Evolutionary conservation across 2,113 vertebrate species (phyloP).

Genomic region (Balaeniceps rex): DNA sequence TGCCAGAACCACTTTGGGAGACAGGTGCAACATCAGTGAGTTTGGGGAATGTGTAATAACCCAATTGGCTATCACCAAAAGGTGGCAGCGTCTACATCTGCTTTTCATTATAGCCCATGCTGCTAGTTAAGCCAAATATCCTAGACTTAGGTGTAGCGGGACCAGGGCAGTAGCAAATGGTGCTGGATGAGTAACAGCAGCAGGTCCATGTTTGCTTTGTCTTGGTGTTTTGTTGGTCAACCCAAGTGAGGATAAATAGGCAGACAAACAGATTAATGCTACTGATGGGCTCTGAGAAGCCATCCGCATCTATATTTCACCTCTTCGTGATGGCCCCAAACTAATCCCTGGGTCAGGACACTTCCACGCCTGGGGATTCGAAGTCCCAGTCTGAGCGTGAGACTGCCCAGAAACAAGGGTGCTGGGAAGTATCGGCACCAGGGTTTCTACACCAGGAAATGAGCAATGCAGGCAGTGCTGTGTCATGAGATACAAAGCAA

Average conservation of each 20-base stretch:
- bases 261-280: constrained; percentile 10
- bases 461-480: background rate
- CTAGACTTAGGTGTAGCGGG: background rate
- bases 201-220: background rate
- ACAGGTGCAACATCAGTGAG: background rate
- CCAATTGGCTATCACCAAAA: constrained; percentile 32
- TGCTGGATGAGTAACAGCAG: background rate
- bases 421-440: background rate
- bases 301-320: background rate
- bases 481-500: background rate
- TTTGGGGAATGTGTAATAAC: background rate
- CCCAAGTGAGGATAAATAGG: background rate
- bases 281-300: background rate
- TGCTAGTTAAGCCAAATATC: background rate
- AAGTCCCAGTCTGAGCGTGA: background rate
- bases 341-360: background rate
- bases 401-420: background rate
- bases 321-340: background rate
- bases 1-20: background rate
- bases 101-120: background rate
- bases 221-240: background rate
- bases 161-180: background rate
- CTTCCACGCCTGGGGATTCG: background rate
- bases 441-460: background rate
- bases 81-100: constrained; percentile 51